Conservation (phyloP, 2,797 vertebrate species). For the Microctenopoma stevenorrisi region DNA sequence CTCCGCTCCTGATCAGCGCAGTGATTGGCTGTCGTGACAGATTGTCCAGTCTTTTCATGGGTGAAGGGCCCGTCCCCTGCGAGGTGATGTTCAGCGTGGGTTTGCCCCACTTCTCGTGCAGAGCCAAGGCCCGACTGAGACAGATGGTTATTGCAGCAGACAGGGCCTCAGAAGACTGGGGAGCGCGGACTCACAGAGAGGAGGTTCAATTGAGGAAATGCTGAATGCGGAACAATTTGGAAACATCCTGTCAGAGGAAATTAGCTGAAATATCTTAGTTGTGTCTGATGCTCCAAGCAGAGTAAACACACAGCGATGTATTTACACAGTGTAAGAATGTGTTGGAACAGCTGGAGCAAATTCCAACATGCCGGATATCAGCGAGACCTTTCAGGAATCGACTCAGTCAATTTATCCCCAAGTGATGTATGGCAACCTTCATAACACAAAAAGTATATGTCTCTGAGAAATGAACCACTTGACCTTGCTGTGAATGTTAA, state of each 20-base stretch:
- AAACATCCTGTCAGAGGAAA: conserved; percentile 61
- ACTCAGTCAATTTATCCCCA: conserved; percentile 48
- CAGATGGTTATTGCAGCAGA: conserved; percentile 72
- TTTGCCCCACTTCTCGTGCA: conserved; percentile 47
- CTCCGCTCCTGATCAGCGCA: conserved; percentile 50
- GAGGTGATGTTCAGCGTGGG: conserved; percentile 35
- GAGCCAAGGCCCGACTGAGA: conserved; percentile 40
- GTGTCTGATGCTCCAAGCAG: conserved; percentile 19
- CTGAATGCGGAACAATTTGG: conserved; percentile 61
- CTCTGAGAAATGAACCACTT: conserved; percentile 62
- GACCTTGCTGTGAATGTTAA: conserved; percentile 65
- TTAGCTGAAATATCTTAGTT: conserved; percentile 31
- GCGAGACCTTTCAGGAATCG: conserved; percentile 28
- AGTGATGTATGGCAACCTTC: conserved; percentile 63
- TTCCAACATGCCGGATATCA: conserved; percentile 21
- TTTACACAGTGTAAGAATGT: not conserved
- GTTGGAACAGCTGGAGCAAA: not conserved
- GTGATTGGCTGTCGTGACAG: conserved; percentile 48
- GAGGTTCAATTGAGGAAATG: conserved; percentile 34
- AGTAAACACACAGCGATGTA: conserved; percentile 19
- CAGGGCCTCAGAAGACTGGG: conserved; percentile 61
- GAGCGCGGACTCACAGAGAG: conserved; percentile 42
- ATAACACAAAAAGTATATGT: conserved; percentile 65
- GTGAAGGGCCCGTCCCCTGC: conserved; percentile 38
- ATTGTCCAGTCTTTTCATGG: conserved; percentile 40